These are phyloP conservation scores for Andrena cerasifolii DNA, from an alignment of 1,140 invertebrate genomes.

Conservation along the genomic window DNA sequence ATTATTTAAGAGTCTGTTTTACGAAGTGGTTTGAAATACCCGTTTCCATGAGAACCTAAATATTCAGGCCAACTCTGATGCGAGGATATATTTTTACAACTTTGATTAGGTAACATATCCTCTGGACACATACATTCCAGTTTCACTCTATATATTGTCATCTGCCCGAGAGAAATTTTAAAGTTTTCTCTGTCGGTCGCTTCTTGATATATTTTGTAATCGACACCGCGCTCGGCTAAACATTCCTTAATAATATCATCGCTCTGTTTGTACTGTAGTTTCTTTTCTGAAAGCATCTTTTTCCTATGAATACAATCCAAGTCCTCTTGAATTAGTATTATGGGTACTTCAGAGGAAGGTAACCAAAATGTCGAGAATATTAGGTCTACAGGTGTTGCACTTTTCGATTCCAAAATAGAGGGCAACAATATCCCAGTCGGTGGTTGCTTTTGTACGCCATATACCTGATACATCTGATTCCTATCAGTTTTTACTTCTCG, in stretches of 20 bases:
- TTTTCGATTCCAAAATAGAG: conserved; percentile 72
- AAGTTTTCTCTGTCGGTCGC: conserved; percentile 78
- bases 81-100: conserved; percentile 80
- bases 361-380: conserved; percentile 84
- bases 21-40: conserved; percentile 77
- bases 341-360: conserved; percentile 76
- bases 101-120: conserved; percentile 78
- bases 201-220: conserved; percentile 76
- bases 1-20: conserved; percentile 50
- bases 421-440: conserved; percentile 77
- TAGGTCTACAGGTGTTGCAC: conserved; percentile 80
- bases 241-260: conserved; percentile 77
- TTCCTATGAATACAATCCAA: conserved; percentile 81
- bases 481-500: conserved; percentile 24
- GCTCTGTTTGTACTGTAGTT: conserved; percentile 66
- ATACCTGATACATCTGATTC: conserved; percentile 66
- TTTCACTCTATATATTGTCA: conserved; percentile 83
- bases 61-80: conserved; percentile 82
- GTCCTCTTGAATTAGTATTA: conserved; percentile 80
- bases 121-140: conserved; percentile 82
- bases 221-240: conserved; percentile 76
- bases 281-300: conserved; percentile 64
- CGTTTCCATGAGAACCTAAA: conserved; percentile 81
- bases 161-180: conserved; percentile 81
- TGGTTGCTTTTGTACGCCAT: conserved; percentile 78